Conservation (phyloP, 2,797 vertebrate species). For the Borostomias antarcticus region DNA sequence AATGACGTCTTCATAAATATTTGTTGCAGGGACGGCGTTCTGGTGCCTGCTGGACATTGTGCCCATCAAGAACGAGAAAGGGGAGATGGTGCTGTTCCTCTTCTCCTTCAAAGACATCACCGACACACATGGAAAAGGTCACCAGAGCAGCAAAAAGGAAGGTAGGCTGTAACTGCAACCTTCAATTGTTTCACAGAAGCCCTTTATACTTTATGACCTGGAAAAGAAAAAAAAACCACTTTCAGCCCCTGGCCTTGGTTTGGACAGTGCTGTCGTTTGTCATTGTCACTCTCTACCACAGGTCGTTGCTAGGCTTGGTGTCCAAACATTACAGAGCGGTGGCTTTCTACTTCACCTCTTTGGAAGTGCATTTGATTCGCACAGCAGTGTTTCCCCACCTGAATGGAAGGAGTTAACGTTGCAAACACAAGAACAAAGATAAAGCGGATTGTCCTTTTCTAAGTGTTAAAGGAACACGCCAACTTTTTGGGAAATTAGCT, state of each 20-base stretch:
- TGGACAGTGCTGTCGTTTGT: conserved; percentile 49
- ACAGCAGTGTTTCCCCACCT: too few species aligned
- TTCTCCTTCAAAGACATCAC: conserved; percentile 98
- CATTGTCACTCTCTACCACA: conserved; percentile 56
- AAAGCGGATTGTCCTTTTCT: too few species aligned
- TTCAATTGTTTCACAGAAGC: conserved; percentile 17
- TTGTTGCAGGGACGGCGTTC: conserved; percentile 81
- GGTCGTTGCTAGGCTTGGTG: conserved; percentile 24
- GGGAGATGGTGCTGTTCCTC: conserved; percentile 95
- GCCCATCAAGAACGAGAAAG: conserved; percentile 97
- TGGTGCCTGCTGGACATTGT: conserved; percentile 95
- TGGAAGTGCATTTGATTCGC: conserved; percentile 28
- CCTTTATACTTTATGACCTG: conserved; percentile 55
- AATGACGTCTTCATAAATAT: not conserved
- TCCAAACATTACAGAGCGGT: conserved; percentile 42
- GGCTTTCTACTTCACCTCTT: not conserved
- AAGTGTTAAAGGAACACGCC: too few species aligned
- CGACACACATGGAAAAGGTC: conserved; percentile 77
- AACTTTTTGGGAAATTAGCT: too few species aligned
- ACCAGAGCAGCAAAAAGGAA: conserved; percentile 75
- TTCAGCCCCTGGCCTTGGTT: conserved; percentile 44
- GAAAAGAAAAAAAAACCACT: too few species aligned
- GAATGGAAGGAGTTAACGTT: too few species aligned
- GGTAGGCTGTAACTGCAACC: conserved; percentile 68
- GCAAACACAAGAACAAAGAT: too few species aligned